These are phyloP conservation scores for Stenopsyche tienmushanensis DNA, from an alignment of 1,140 invertebrate genomes.

Conservation along the genomic window DNA sequence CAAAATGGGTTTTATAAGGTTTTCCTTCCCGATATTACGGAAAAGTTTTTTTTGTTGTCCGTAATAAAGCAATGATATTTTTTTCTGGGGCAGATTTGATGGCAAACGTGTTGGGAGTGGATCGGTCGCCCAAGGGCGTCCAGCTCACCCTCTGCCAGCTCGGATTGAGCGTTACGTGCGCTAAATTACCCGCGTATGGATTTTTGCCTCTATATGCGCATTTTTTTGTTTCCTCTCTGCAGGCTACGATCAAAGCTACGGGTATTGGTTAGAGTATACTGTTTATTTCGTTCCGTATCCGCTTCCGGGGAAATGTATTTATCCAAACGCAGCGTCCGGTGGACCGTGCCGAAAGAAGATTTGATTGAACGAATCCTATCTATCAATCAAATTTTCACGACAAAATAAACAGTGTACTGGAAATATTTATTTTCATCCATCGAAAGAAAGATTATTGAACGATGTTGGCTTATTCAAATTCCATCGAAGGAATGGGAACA, in stretches of 20 bases:
- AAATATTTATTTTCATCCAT: no score
- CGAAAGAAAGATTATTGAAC: no score
- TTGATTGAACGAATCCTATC: slow-evolving; percentile 17
- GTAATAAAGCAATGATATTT: slow-evolving; percentile 33
- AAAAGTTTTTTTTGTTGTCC: slow-evolving; percentile 8
- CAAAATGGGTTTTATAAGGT: not conserved
- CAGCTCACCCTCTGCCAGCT: not conserved
- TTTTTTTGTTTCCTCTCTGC: not conserved
- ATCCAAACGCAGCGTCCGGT: not conserved
- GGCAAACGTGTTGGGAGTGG: slow-evolving; percentile 14
- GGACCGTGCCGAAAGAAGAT: slow-evolving; percentile 15
- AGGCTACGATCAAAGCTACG: not conserved
- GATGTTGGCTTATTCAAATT: no score
- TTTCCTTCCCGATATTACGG: slow-evolving; percentile 5
- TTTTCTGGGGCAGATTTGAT: slow-evolving; percentile 16
- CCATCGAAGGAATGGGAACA: no score
- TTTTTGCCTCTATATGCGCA: slow-evolving; percentile 16
- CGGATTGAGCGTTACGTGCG: slow-evolving; percentile 13
- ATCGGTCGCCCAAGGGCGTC: not conserved
- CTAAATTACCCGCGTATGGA: slow-evolving; percentile 23
- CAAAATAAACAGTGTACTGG: slow-evolving; percentile 13
- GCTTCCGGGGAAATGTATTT: slow-evolving; percentile 19
- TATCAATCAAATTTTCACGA: slow-evolving; percentile 29
- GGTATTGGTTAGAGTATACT: not conserved
- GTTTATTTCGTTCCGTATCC: slow-evolving; percentile 8